A percentile compares a stretch with the other conserved stretches of the same genome.
phyloP scores from a whole-genome alignment of 2,888 invertebrate genomes.

The Melikaiella ostensackeni region DNA sequence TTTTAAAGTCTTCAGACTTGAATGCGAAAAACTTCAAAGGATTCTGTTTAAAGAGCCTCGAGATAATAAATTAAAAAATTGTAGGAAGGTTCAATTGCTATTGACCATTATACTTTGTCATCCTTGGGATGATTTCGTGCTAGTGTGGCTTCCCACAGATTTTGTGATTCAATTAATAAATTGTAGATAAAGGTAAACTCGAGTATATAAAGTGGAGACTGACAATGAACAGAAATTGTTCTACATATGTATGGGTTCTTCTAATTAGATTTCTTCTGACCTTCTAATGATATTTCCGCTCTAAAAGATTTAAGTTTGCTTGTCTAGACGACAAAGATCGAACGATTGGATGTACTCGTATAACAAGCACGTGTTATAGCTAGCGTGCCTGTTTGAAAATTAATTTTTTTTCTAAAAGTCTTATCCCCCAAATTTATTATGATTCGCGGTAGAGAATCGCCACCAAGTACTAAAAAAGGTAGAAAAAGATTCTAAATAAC shows the following conservation, averaged over 20 bases:
- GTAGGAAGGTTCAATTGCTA: not conserved
- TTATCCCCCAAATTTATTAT: too few species aligned
- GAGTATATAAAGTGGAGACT: not conserved
- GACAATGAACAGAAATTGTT: constrained; percentile 18
- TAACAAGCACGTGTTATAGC: not conserved
- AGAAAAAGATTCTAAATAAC: too few species aligned
- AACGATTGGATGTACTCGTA: not conserved
- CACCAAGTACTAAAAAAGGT: too few species aligned
- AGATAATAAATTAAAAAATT: not conserved
- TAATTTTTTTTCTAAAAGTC: too few species aligned
- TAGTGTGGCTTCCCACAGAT: not conserved
- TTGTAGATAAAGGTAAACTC: constrained; percentile 8
- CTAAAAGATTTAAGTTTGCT: constrained; percentile 7
- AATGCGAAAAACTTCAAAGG: not conserved
- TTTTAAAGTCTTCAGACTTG: too few species aligned
- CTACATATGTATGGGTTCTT: constrained; percentile 20
- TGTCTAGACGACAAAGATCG: constrained; percentile 11
- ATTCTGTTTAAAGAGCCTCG: not conserved
- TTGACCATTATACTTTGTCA: not conserved
- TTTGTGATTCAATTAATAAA: not conserved
- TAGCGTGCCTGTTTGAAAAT: too few species aligned
- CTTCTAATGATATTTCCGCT: constrained; percentile 16
- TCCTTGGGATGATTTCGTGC: not conserved
- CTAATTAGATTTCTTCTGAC: constrained; percentile 22
- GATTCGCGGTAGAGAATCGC: too few species aligned